A percentile compares a stretch with the other conserved stretches of the same genome.
These are phyloP conservation scores for Chaunax sp. DNA, from an alignment of 2,797 vertebrate genomes.

Conservation along the genomic window DNA sequence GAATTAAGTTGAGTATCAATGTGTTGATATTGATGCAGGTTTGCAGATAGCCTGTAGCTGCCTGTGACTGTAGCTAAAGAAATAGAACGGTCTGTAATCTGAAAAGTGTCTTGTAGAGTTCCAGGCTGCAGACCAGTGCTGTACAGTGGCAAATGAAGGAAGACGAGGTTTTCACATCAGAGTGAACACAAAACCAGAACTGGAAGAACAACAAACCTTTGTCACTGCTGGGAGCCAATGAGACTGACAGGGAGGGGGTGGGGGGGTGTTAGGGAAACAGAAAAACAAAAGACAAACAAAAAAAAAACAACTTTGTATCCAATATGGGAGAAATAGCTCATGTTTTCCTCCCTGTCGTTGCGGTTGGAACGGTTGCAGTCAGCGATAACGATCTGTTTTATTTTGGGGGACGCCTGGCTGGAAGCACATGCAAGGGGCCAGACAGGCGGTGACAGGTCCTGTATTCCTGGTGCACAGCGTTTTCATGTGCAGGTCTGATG, in stretches of 20 bases:
- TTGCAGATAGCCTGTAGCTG: slow-evolving; percentile 1
- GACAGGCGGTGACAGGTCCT: slow-evolving; percentile 77
- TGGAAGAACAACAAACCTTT: slow-evolving; percentile 40
- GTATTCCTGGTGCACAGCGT: slow-evolving; percentile 69
- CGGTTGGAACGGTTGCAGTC: slow-evolving; percentile 53
- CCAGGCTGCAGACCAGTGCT: slow-evolving; percentile 34
- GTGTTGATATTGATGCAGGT: not conserved
- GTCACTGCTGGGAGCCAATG: slow-evolving; percentile 32
- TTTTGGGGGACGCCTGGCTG: slow-evolving; percentile 70
- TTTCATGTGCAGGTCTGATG: slow-evolving; percentile 68
- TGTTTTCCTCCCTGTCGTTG: slow-evolving; percentile 40
- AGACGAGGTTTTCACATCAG: slow-evolving; percentile 34
- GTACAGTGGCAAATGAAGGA: slow-evolving; percentile 25
- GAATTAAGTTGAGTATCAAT: not conserved
- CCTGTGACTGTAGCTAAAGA: slow-evolving; percentile 38
- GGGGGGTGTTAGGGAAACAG: slow-evolving; percentile 32
- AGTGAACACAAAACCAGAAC: slow-evolving; percentile 36
- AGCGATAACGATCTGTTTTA: slow-evolving; percentile 77
- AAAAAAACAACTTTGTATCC: slow-evolving; percentile 53
- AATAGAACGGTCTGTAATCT: slow-evolving; percentile 28
- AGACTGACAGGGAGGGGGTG: slow-evolving; percentile 39
- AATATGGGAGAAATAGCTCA: slow-evolving; percentile 28
- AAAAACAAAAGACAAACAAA: slow-evolving; percentile 35
- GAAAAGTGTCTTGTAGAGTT: not conserved
- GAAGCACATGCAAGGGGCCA: slow-evolving; percentile 60